These are phyloP conservation scores for Ostrea denselamellosa DNA, from an alignment of 1,140 invertebrate species.

Conservation along the genomic window DNA sequence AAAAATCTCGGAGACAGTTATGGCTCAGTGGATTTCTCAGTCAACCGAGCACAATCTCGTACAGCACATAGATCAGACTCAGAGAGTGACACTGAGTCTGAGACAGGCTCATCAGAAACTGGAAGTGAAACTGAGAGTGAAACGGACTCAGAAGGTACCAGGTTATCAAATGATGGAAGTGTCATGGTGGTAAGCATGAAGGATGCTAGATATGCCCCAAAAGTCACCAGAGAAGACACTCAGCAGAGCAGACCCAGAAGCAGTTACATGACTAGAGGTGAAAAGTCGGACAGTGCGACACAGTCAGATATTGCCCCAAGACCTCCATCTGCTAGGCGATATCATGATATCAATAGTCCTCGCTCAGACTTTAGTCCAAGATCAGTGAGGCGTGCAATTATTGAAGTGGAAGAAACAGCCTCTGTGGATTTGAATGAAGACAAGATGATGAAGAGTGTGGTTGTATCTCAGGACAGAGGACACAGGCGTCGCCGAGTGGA, in stretches of 20 bases:
- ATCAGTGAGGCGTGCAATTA: neutral
- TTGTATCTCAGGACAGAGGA: constrained; percentile 1
- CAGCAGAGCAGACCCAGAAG: neutral
- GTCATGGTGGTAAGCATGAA: constrained; percentile 56
- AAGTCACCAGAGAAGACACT: neutral
- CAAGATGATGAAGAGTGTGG: neutral
- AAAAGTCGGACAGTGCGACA: neutral
- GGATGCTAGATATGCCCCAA: neutral
- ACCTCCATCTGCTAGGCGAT: constrained; percentile 33
- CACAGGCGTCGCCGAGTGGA: constrained; percentile 13
- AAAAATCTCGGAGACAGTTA: constrained; percentile 27
- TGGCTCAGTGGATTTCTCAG: constrained; percentile 27
- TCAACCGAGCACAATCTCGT: constrained; percentile 13
- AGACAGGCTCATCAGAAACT: constrained; percentile 50
- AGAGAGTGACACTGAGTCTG: constrained; percentile 53
- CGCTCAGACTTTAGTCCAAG: neutral
- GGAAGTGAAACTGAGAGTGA: constrained; percentile 53
- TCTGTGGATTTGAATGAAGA: constrained; percentile 22
- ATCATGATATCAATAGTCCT: neutral
- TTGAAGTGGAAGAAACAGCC: constrained; percentile 36
- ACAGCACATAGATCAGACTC: constrained; percentile 44
- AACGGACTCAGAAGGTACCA: constrained; percentile 50
- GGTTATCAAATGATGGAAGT: constrained; percentile 48
- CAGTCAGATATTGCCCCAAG: neutral
- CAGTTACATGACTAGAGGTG: neutral